Base-by-base conservation (phyloP, 2,888 invertebrate species). In the Cetonia aurata region DNA sequence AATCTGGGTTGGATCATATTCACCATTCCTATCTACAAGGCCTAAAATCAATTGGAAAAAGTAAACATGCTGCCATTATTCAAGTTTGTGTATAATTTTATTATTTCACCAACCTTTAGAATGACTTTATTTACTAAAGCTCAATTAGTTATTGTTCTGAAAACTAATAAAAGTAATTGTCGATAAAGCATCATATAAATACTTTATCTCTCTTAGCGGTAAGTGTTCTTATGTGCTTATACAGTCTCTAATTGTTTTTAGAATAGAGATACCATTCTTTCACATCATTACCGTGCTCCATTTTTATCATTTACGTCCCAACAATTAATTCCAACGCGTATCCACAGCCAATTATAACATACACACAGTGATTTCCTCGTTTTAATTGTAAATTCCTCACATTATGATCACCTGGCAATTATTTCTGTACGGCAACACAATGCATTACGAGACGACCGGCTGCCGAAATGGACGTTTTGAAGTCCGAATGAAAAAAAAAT, bases 341-440 rank as follows among this genome's bases (percentile, higher is more conserved):
- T 48, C 25, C 31, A 9, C 6, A 48, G 48, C 48, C 62, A 62
- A 62, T 62, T 62, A 62, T 33, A 33, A n/a, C 13, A 17, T 25
- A 15, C 12, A 50, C 62, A n/a, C 10, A 19, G 48, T 33, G 60
- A 62, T 62, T 62, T 62, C 62, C 62, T 31, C 62, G 48, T 62
- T 62, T 62, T 62, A 56, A 56, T 56, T 56, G 56, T 56, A 48
- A 62, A 60, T 62, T 62, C 60, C 60, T 62, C 48, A 12, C 59
- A 62, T 62, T 62, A 62, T 62, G 33, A 62, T 48, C 62, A 48
- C 46, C 46, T 62, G 33, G 48, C 48, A 62, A 62, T 62, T 62
- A 48, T 48, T 37, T 13, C 19, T 48, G 31, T 56, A 37, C 13
- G 6, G 3, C 48, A 42, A 15, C 33, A 33, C 46, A 33, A 62